Conservation (phyloP, 2,113 vertebrate genomes). For the Charadrius vociferus region DNA sequence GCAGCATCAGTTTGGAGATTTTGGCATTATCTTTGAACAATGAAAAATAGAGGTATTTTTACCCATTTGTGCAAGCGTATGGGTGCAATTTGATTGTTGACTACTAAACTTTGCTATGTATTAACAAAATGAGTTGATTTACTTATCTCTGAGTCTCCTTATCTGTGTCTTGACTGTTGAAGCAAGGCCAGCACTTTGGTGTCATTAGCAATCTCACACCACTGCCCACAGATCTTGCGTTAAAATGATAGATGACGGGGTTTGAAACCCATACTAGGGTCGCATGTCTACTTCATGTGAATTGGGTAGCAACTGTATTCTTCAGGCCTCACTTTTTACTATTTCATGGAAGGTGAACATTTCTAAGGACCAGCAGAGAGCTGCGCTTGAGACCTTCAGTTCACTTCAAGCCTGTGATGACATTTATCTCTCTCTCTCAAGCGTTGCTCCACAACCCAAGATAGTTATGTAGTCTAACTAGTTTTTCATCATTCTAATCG, state of each 20-base stretch:
- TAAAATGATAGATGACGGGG: not conserved
- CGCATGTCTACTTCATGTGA: not conserved
- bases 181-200: slow-evolving; percentile 74
- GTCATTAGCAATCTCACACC: not conserved
- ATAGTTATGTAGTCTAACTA: not conserved
- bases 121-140: slow-evolving; percentile 62
- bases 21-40: not conserved
- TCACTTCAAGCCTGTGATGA: not conserved
- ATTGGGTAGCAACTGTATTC: not conserved
- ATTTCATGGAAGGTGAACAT: not conserved
- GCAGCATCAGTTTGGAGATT: not conserved
- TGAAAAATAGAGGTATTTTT: slow-evolving; percentile 69
- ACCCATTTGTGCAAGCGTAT: slow-evolving; percentile 56
- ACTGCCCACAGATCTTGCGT: not conserved
- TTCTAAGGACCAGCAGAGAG: not conserved
- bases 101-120: slow-evolving; percentile 53
- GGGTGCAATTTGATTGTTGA: slow-evolving; percentile 36
- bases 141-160: slow-evolving; percentile 47
- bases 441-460: not conserved
- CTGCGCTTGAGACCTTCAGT: not conserved
- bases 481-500: not conserved
- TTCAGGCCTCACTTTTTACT: not conserved
- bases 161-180: slow-evolving; percentile 57
- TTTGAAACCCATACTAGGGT: not conserved
- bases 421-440: not conserved